phyloP scores from a whole-genome alignment of 2,888 invertebrate species.

The Meghimatium bilineatum region DNA sequence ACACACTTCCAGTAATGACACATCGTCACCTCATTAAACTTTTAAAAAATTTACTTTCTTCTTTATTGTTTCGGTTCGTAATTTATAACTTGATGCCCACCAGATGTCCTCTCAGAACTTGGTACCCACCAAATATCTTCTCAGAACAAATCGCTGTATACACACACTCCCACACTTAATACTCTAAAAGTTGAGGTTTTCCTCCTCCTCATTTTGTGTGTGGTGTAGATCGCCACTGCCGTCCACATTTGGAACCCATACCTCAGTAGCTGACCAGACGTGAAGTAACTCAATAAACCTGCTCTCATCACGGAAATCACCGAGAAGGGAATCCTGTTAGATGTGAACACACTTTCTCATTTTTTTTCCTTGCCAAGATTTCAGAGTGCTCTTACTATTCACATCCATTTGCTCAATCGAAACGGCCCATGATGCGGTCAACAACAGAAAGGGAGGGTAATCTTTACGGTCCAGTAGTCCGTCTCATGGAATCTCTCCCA shows the following conservation, averaged over 20 bases:
- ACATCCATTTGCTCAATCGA: conserved; percentile 31
- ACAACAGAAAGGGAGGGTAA: not conserved
- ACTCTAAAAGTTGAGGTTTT: not conserved
- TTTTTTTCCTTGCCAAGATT: not conserved
- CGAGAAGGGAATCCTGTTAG: conserved; percentile 24
- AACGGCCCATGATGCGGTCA: conserved; percentile 12
- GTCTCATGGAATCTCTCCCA: not conserved
- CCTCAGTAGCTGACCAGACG: conserved; percentile 10
- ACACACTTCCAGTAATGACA: not conserved
- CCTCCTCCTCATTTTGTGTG: not conserved
- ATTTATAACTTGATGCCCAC: too few species aligned
- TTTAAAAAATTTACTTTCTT: not conserved
- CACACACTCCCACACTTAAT: too few species aligned
- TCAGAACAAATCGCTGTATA: too few species aligned
- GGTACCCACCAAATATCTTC: too few species aligned
- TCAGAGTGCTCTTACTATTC: not conserved
- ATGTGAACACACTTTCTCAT: conserved; percentile 6
- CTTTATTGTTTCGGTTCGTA: too few species aligned
- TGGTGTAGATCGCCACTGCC: not conserved
- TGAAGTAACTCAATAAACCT: conserved; percentile 17
- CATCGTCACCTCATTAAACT: not conserved
- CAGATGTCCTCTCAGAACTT: too few species aligned
- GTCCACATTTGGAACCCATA: not conserved
- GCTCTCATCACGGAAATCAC: conserved; percentile 17
- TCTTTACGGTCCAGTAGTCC: conserved; percentile 20